A percentile compares a stretch with the other conserved stretches of the same genome.
phyloP scores from a whole-genome alignment of 2,113 vertebrate species.

The Thermophis baileyi region DNA sequence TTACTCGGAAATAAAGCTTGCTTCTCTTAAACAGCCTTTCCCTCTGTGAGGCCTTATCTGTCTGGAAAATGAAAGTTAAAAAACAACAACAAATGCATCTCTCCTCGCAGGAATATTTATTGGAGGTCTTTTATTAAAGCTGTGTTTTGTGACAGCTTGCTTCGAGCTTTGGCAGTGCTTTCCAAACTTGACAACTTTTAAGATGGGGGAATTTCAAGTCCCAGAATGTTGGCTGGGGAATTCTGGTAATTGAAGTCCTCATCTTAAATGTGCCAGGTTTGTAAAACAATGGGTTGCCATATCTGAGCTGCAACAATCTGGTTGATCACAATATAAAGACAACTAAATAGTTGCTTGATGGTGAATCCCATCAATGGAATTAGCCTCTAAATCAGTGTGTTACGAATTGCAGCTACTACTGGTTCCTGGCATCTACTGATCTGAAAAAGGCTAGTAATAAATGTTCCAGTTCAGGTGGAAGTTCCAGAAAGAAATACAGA shows the following conservation, averaged over 20 bases:
- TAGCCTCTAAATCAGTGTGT: not conserved
- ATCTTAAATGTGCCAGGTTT: not conserved
- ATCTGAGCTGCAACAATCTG: not conserved
- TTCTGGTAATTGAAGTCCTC: not conserved
- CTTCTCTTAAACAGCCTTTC: not conserved
- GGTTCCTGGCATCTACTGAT: not conserved
- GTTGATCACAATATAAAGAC: not conserved
- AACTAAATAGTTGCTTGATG: not conserved
- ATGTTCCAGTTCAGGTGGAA: not conserved
- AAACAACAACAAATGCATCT: not conserved
- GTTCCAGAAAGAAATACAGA: not conserved
- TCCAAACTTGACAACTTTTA: not conserved
- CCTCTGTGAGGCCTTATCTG: not conserved
- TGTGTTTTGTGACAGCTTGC: not conserved
- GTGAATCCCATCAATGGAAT: not conserved
- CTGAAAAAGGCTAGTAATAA: not conserved
- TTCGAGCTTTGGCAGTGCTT: not conserved
- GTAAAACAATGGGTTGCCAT: not conserved
- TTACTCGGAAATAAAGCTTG: not conserved
- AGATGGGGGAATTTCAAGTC: not conserved
- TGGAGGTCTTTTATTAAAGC: not conserved
- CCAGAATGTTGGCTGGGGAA: not conserved
- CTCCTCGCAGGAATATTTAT: not conserved
- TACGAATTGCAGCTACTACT: not conserved
- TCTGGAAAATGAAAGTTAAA: not conserved